phyloP scores from a whole-genome alignment of 2,888 invertebrate genomes.

The Leucoma salicis region DNA sequence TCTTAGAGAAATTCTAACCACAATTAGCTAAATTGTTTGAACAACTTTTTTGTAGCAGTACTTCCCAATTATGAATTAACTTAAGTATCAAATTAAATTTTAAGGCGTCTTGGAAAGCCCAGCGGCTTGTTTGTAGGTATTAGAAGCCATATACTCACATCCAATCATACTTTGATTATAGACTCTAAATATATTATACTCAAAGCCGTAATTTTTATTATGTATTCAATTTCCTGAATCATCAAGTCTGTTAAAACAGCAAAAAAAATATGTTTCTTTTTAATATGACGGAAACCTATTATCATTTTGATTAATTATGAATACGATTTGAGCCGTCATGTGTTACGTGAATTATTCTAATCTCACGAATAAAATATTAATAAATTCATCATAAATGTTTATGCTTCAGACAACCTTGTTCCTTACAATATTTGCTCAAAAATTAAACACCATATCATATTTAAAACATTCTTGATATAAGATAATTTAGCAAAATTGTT shows the following conservation, averaged over 20 bases:
- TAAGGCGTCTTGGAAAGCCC: no score
- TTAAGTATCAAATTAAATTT: no score
- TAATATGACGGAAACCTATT: constrained; percentile 9
- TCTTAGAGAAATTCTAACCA: no score
- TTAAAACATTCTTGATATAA: background rate
- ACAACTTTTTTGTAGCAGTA: no score
- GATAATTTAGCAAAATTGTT: no score
- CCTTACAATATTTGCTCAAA: constrained; percentile 13
- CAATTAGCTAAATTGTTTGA: no score
- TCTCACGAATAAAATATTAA: constrained; percentile 15
- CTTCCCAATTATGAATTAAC: no score
- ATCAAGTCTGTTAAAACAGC: constrained; percentile 6
- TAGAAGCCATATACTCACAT: no score
- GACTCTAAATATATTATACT: no score
- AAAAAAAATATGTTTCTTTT: constrained; percentile 5
- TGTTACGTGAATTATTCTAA: constrained; percentile 10
- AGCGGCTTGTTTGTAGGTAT: no score
- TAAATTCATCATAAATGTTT: constrained; percentile 5
- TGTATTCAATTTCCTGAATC: constrained; percentile 8
- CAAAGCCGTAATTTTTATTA: background rate
- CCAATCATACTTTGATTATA: background rate
- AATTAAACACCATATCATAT: constrained; percentile 20
- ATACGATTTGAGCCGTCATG: constrained; percentile 5
- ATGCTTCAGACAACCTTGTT: background rate
- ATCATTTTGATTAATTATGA: constrained; percentile 21